Evolutionary conservation across 1,140 invertebrate genomes (phyloP), one percentile per base, ranked within the genome.

Genomic region (Drosophila albomicans): DNA sequence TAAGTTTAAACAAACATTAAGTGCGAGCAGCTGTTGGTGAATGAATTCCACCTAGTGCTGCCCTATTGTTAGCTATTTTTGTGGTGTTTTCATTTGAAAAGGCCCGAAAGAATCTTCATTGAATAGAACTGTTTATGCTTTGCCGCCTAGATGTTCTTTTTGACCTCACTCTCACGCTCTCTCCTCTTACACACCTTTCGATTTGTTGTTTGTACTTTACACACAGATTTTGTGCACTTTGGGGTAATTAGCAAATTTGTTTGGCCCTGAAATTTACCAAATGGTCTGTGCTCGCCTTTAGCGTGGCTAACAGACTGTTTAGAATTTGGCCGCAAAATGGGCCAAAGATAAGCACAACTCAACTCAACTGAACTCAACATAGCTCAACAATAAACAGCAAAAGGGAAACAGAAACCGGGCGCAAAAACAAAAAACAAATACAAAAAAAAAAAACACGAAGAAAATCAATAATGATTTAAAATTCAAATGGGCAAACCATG

Each of bases 401-500:
- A 1, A 56, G 32, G 15, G n/a, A 13, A 5, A 54, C 35, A 7
- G 35, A 38, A 3, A 38, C 7, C 5, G 46, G 6, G n/a, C 51
- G 2, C 15, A 59, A 35, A 59, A 59, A 46, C 10, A 3, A 49
- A 13, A n/a, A 58, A 61, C 46, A 64, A 41, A 43, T 38, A 63
- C 46, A 61, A 58, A 49, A 63, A 51, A 61, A 62, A 54, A 25
- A 38, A 51, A 30, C n/a, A 16, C 30, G 46, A 56, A 70, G 63
- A 66, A 81, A 88, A 88, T 88, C 85, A 76, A 88, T 88, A 90
- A 81, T 75, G 78, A 89, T 88, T 88, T 88, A 75, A 88, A 89
- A 88, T 88, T 88, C 85, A 88, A 88, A 88, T 88, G 62, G 85
- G 81, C 85, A 73, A 78, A 81, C 75, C 85, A 84, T 88, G 84